These are phyloP conservation scores for Apodemus agrarius DNA, from an alignment of 2,797 vertebrate species.

Conservation along the genomic window DNA sequence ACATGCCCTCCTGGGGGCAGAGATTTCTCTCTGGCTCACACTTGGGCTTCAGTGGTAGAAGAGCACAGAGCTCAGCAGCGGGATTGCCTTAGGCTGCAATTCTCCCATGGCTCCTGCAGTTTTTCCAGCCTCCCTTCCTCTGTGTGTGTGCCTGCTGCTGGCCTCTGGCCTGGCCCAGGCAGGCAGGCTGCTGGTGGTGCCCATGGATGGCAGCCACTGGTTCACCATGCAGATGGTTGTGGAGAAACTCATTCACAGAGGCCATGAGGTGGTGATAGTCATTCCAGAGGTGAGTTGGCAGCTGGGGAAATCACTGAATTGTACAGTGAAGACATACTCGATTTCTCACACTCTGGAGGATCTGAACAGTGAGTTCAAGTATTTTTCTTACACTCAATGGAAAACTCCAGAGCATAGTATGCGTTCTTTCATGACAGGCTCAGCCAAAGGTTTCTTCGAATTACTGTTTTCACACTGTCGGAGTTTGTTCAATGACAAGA, in stretches of 20 bases:
- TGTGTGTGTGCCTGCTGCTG: constrained; percentile 68
- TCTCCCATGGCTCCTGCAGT: not conserved
- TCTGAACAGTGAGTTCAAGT: not conserved
- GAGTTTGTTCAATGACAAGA: not conserved
- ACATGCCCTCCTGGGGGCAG: not conserved
- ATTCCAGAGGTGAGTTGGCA: constrained; percentile 87
- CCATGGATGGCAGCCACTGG: constrained; percentile 93
- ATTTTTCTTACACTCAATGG: not conserved
- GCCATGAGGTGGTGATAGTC: constrained; percentile 88
- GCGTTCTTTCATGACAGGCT: not conserved
- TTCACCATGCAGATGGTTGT: constrained; percentile 85
- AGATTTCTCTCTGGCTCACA: not conserved
- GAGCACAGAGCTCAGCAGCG: not conserved
- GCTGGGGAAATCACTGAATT: constrained; percentile 85
- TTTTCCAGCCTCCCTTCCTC: not conserved
- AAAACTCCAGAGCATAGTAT: not conserved
- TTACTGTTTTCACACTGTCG: constrained; percentile 78
- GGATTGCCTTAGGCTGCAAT: not conserved
- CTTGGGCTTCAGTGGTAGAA: accelerated
- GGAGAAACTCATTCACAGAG: constrained; percentile 87
- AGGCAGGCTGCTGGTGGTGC: constrained; percentile 91
- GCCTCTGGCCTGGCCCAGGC: not conserved
- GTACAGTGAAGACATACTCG: constrained; percentile 80
- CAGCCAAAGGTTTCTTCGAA: not conserved
- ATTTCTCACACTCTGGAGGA: constrained; percentile 83